Base-by-base conservation (phyloP, 2,797 vertebrate genomes). In the Apogon talboti region DNA sequence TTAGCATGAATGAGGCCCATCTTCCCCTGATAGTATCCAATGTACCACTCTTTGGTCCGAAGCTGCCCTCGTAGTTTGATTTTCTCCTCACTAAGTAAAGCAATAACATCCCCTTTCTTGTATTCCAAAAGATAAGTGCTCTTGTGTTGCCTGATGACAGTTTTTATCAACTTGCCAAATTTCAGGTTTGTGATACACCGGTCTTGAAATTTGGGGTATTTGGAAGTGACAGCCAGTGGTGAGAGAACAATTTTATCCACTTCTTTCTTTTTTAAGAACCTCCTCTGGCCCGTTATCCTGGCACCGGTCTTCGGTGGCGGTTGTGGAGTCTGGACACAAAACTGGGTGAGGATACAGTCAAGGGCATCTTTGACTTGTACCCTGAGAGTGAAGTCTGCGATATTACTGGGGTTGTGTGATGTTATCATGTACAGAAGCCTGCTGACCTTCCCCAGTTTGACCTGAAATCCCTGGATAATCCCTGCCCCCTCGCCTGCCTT, bases 11-110 rank as follows among this genome's bases (percentile, higher is more conserved):
- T 95, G 0, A 99, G 94, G 9, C 98, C 98, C 0, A 96, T 81
- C 79, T 93, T 96, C 4, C 98, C 98, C 85, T 98, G 96, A 87
- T 97, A 96, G 88, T 95, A 99, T 66, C 96, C 98, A 0, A 98
- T 97, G 81, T 98, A 99, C 98, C 98, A 99, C 87, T 99, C 98
- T 87, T 99, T 99, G 74, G 96, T 98, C 92, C 98, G 95, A 52
- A 98, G 90, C 63, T 98, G 96, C 12, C 98, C 98, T 81, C 95
- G 94, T 12, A 99, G 87, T 73, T 94, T 95, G 87, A 99, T 94
- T 76, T 96, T 98, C 88, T 99, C 98, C 86, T 98, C 97, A 13
- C 96, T 98, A 19, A 99, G 94, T 79, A 99, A 87, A 8, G 96
- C 98, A 1, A 99, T 80, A 5, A 95, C 76, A 0, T 99, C 98